A percentile compares a stretch with the other conserved stretches of the same genome.
Conservation (phyloP, 1,140 invertebrate genomes). For the Pristionchus pacificus region DNA sequence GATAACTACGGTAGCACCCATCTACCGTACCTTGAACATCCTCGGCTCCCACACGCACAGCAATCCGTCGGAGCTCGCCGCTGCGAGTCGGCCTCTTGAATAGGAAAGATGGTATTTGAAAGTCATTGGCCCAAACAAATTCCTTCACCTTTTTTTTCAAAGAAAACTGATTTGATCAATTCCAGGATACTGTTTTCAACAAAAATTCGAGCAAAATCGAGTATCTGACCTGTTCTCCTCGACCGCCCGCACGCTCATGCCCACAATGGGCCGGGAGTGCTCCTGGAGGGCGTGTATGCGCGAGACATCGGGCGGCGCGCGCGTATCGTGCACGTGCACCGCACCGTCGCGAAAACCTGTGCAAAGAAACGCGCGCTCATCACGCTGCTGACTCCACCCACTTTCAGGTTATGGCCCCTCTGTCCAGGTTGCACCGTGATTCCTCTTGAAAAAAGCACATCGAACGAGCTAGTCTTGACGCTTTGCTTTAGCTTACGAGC, state of each 20-base stretch:
- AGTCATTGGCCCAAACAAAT: too few relatives aligned
- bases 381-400: too few relatives aligned
- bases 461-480: too few relatives aligned
- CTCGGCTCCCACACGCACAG: slow-evolving; percentile 32
- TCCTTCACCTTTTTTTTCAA: too few relatives aligned
- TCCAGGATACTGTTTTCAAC: not conserved
- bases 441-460: too few relatives aligned
- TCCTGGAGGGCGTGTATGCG: slow-evolving; percentile 15
- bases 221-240: not conserved
- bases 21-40: slow-evolving; percentile 14
- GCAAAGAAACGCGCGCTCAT: too few relatives aligned
- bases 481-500: too few relatives aligned
- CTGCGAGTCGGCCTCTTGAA: slow-evolving; percentile 12
- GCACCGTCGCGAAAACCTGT: slow-evolving; percentile 48
- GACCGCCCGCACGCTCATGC: not conserved
- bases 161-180: too few relatives aligned
- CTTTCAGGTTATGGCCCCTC: slow-evolving; percentile 2
- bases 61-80: slow-evolving; percentile 10
- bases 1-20: too few relatives aligned
- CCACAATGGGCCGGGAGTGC: not conserved
- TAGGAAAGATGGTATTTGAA: too few relatives aligned
- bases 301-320: slow-evolving; percentile 17
- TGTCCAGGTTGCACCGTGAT: too few relatives aligned
- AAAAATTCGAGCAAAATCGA: not conserved
- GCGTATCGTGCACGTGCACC: slow-evolving; percentile 40